These are phyloP conservation scores for Lottia scabra DNA, from an alignment of 2,888 invertebrate species.

Conservation along the genomic window DNA sequence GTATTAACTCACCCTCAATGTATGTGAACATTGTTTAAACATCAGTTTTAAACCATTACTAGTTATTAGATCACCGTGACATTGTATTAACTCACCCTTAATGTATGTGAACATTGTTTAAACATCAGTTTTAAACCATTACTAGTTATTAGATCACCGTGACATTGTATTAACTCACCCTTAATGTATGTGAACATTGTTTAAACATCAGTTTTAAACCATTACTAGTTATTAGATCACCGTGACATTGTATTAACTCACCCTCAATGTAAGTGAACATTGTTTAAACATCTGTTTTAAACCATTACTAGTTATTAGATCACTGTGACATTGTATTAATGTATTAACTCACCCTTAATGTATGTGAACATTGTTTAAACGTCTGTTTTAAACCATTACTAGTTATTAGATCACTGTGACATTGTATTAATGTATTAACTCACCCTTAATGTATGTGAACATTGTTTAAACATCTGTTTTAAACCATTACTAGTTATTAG, in stretches of 20 bases:
- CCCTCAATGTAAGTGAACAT: constrained; percentile 29
- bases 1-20: not conserved
- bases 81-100: too few species aligned
- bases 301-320: too few species aligned
- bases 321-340: constrained; percentile 43
- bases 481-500: constrained; percentile 56
- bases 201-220: too few species aligned
- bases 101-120: too few species aligned
- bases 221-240: constrained; percentile 43
- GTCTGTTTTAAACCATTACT: constrained; percentile 59
- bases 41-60: too few species aligned
- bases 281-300: constrained; percentile 57
- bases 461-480: constrained; percentile 58
- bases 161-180: constrained; percentile 32
- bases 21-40: too few species aligned
- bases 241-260: too few species aligned
- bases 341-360: constrained; percentile 43
- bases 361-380: constrained; percentile 55
- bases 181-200: constrained; percentile 46
- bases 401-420: constrained; percentile 61
- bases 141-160: too few species aligned
- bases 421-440: constrained; percentile 57
- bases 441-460: constrained; percentile 52
- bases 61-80: too few species aligned
- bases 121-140: too few species aligned